Percentiles rank a stretch among this genome's conserved stretches.
Evolutionary conservation across 1,140 invertebrate species (phyloP).

Genomic region (Diorhabda sublineata): DNA sequence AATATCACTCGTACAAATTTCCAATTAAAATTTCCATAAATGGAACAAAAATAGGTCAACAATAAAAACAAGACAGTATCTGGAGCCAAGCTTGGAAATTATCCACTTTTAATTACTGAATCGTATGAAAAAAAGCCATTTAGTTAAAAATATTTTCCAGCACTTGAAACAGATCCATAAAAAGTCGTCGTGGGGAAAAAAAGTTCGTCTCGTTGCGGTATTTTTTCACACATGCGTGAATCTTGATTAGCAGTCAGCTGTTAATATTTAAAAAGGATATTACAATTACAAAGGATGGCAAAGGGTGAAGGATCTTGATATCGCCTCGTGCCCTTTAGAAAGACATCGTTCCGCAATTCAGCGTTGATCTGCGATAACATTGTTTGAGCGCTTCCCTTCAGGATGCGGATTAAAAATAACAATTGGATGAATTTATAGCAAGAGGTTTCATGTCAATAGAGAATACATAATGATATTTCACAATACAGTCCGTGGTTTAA

Average conservation of each 20-base stretch:
- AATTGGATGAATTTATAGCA: slow-evolving; percentile 5
- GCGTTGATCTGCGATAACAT: slow-evolving; percentile 13
- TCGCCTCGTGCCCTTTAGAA: slow-evolving; percentile 5
- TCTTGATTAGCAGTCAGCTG: slow-evolving; percentile 18
- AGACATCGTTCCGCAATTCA: slow-evolving; percentile 11
- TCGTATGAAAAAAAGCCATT: neutral
- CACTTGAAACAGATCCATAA: neutral
- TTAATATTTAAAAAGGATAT: slow-evolving; percentile 21
- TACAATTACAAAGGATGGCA: slow-evolving; percentile 15
- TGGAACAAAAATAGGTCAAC: too few species aligned
- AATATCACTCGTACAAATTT: too few species aligned
- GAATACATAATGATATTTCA: neutral
- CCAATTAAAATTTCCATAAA: too few species aligned
- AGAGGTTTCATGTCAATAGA: neutral
- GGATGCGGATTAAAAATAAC: neutral
- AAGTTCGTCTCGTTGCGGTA: slow-evolving; percentile 12
- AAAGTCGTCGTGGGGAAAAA: neutral
- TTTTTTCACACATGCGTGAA: slow-evolving; percentile 20
- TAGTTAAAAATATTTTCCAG: neutral
- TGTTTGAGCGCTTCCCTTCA: slow-evolving; percentile 8
- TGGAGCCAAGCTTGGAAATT: too few species aligned
- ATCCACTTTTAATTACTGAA: neutral
- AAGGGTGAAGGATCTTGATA: slow-evolving; percentile 20
- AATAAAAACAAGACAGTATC: too few species aligned
- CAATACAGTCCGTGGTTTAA: too few species aligned